Evolutionary conservation across 2,797 vertebrate genomes (phyloP).

Genomic region (Pyrocephalus nanus): DNA sequence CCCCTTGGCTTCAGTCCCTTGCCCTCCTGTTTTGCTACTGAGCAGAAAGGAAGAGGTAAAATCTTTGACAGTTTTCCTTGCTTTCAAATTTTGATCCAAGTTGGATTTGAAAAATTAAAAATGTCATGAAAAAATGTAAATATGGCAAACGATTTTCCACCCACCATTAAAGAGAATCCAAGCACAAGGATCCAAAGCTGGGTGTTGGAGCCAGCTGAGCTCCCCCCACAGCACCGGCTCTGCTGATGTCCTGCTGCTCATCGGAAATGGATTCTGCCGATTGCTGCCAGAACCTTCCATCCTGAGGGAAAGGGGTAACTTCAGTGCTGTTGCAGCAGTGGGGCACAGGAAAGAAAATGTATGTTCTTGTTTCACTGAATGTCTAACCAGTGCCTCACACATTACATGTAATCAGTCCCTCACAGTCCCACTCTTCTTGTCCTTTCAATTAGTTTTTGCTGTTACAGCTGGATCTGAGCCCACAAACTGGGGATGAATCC

Average conservation of each 20-base stretch:
- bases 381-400: neutral
- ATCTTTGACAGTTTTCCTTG: neutral
- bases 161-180: neutral
- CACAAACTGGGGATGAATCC: neutral
- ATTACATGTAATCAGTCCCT: neutral
- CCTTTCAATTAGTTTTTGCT: neutral
- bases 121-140: neutral
- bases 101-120: neutral
- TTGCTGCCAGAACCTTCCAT: neutral
- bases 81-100: neutral
- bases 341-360: neutral
- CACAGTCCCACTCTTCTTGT: neutral
- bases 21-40: neutral
- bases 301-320: rapidly evolving
- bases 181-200: neutral
- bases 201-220: neutral
- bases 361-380: neutral
- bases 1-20: neutral
- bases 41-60: neutral
- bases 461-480: neutral
- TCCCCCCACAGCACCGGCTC: neutral
- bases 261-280: neutral
- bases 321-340: neutral
- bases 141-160: neutral
- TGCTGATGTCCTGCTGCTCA: neutral